Conservation (phyloP, 2,888 invertebrate genomes). For the Nycteola revayana region DNA sequence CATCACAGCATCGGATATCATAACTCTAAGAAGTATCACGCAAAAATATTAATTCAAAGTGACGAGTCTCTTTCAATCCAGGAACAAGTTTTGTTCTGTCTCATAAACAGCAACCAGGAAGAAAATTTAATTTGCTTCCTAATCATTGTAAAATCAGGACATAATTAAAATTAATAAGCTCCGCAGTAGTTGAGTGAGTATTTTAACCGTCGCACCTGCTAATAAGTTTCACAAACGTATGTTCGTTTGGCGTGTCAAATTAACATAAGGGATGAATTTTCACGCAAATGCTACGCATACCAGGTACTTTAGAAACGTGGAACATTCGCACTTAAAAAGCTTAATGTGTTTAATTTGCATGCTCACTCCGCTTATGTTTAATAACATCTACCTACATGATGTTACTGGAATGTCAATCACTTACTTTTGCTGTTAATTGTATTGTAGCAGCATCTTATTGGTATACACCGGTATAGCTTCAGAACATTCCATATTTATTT, state of each 20-base stretch:
- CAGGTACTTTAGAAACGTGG: conserved; percentile 16
- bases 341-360: conserved; percentile 18
- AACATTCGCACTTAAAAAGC: conserved; percentile 9
- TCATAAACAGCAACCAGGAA: too few relatives aligned
- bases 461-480: too few relatives aligned
- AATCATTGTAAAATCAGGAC: conserved; percentile 10
- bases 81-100: too few relatives aligned
- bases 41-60: too few relatives aligned
- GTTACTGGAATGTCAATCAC: too few relatives aligned
- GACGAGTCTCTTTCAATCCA: too few relatives aligned
- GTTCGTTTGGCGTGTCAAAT: conserved; percentile 24
- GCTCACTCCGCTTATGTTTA: conserved; percentile 8
- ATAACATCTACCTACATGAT: conserved; percentile 3
- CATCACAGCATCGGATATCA: too few relatives aligned
- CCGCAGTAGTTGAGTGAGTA: conserved; percentile 15
- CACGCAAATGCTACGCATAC: conserved; percentile 29
- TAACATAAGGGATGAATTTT: conserved; percentile 33
- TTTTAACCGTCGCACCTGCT: conserved; percentile 22
- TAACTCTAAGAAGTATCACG: too few relatives aligned
- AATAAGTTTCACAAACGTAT: conserved; percentile 22
- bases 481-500: too few relatives aligned
- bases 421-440: too few relatives aligned
- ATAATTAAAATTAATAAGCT: conserved; percentile 27
- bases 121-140: too few relatives aligned
- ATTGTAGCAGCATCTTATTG: too few relatives aligned